phyloP scores from a whole-genome alignment of 2,888 invertebrate genomes.

The Gasteruption jaculator region DNA sequence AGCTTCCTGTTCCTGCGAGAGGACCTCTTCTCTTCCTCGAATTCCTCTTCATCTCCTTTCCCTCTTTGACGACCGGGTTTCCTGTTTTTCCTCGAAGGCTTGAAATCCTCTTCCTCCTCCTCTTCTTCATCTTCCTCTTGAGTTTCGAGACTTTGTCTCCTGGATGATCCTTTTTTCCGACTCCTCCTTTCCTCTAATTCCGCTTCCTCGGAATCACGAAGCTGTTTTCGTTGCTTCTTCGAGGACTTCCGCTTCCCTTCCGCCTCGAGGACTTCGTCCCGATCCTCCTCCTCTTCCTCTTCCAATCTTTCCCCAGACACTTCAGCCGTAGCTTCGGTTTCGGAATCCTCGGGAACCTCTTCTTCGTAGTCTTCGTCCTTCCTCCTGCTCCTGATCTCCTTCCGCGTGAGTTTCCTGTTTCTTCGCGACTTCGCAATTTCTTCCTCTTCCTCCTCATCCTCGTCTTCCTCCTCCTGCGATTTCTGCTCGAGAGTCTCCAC shows the following conservation, averaged over 20 bases:
- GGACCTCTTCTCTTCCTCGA: neutral
- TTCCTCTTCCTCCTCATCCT: neutral
- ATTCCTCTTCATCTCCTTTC: too few species aligned
- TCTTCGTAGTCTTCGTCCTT: neutral
- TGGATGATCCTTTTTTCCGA: neutral
- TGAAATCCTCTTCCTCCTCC: conserved; percentile 6
- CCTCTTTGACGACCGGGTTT: conserved; percentile 9
- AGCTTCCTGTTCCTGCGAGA: neutral
- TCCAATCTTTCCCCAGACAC: conserved; percentile 6
- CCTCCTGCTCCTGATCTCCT: conserved; percentile 1
- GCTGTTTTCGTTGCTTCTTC: too few species aligned
- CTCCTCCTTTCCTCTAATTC: neutral
- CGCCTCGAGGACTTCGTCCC: conserved; percentile 1
- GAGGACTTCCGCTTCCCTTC: neutral
- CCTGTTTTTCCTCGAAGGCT: conserved; percentile 9
- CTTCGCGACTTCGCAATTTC: conserved; percentile 5
- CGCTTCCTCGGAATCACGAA: neutral
- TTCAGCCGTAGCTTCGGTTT: conserved; percentile 15
- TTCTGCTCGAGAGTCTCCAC: too few species aligned
- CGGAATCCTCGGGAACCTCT: conserved; percentile 10
- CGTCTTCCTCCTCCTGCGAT: neutral
- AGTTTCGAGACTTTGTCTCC: conserved; percentile 8
- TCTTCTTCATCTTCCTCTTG: conserved; percentile 4
- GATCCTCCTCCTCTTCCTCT: conserved; percentile 9
- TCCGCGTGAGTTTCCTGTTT: conserved; percentile 6